Conservation (phyloP, 2,113 vertebrate genomes). For the Channa argus region DNA sequence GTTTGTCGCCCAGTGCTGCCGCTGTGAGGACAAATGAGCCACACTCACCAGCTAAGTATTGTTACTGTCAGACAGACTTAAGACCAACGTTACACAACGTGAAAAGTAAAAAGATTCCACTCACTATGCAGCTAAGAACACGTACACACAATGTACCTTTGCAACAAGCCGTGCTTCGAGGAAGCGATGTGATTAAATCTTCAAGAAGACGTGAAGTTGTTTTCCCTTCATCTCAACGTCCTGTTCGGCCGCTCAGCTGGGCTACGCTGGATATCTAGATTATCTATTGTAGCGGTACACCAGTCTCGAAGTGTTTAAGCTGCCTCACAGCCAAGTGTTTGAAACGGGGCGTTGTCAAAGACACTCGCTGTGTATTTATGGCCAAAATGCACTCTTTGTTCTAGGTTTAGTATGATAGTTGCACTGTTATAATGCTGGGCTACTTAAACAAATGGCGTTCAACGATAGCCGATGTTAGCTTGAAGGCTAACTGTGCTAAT, state of each 20-base stretch:
- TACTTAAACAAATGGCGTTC: constrained; percentile 27
- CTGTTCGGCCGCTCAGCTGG: constrained; percentile 26
- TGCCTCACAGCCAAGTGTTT: neutral
- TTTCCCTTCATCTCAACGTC: constrained; percentile 36
- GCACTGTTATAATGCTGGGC: neutral
- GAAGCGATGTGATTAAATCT: neutral
- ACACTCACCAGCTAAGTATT: neutral
- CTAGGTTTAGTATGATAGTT: neutral
- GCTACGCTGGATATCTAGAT: neutral
- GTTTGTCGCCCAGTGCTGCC: constrained; percentile 1
- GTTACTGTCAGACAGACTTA: neutral
- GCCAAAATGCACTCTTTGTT: neutral
- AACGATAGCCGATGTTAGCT: constrained; percentile 36
- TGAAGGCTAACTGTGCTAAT: constrained; percentile 37
- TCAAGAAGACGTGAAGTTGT: constrained; percentile 26
- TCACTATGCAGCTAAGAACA: neutral
- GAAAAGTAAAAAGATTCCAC: neutral
- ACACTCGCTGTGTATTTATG: neutral
- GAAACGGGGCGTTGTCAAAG: neutral
- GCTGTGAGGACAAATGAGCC: neutral
- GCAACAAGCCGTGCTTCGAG: neutral
- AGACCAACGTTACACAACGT: neutral
- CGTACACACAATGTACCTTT: neutral
- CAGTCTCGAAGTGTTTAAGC: neutral
- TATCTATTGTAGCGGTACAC: neutral